Conservation (phyloP, 2,888 invertebrate species). For the Halocaridina rubra region DNA sequence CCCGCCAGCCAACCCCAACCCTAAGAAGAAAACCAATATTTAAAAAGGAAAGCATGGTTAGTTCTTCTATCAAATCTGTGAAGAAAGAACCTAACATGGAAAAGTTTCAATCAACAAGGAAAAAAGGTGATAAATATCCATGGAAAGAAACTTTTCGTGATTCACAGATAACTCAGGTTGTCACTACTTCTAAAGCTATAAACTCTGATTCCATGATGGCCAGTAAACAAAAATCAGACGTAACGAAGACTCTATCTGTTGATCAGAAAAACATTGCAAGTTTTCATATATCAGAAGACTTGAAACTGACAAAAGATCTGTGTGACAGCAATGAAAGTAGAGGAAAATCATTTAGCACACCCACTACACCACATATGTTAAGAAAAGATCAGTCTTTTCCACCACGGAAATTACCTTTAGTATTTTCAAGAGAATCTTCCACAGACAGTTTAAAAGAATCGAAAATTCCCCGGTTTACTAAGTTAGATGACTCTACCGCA, state of each 20-base stretch:
- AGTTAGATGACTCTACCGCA: constrained; percentile 41
- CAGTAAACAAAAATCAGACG: background rate
- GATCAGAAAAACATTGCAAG: too few species aligned
- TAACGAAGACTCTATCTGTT: too few species aligned
- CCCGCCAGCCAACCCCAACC: constrained; percentile 30
- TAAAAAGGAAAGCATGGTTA: constrained; percentile 32
- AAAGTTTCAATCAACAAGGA: background rate
- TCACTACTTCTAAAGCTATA: background rate
- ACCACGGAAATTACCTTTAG: constrained; percentile 17
- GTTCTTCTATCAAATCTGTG: background rate
- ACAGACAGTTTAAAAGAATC: constrained; percentile 24
- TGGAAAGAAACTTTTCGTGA: background rate
- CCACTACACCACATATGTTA: constrained; percentile 11
- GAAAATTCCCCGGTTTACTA: constrained; percentile 13
- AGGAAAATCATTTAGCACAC: constrained; percentile 23
- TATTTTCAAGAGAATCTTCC: background rate
- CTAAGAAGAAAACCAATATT: constrained; percentile 39
- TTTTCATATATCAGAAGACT: too few species aligned
- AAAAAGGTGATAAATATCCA: too few species aligned
- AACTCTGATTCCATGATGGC: background rate
- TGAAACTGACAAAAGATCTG: background rate
- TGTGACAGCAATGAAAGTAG: background rate
- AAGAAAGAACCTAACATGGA: background rate
- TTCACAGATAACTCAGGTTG: background rate
- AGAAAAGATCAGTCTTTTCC: constrained; percentile 28